phyloP scores from a whole-genome alignment of 2,113 vertebrate genomes.

The Nipponia nippon region DNA sequence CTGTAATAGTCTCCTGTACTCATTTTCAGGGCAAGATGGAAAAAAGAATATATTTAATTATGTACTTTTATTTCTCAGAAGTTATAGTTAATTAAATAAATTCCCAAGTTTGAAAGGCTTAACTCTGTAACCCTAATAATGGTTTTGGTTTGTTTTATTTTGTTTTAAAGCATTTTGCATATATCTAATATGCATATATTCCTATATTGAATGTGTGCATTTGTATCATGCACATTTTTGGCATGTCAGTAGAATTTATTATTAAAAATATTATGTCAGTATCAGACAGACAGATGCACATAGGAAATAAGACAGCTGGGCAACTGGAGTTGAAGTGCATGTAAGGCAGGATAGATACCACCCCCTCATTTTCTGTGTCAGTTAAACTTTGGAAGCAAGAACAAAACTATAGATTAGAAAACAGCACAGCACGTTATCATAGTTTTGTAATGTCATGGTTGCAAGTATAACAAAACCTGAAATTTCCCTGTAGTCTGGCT shows the following conservation, averaged over 20 bases:
- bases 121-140: not conserved
- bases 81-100: not conserved
- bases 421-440: not conserved
- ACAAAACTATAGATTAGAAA: conserved; percentile 11
- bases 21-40: not conserved
- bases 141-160: not conserved
- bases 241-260: not conserved
- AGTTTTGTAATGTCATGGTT: not conserved
- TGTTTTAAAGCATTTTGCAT: not conserved
- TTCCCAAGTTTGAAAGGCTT: not conserved
- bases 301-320: not conserved
- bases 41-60: not conserved
- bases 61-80: not conserved
- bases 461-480: conserved; percentile 34
- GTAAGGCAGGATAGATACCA: not conserved
- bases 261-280: not conserved
- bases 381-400: conserved; percentile 8
- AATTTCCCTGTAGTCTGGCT: conserved; percentile 26
- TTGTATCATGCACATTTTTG: not conserved
- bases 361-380: not conserved
- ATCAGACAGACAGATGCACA: not conserved
- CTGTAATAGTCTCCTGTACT: not conserved
- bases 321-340: not conserved
- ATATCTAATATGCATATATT: not conserved
- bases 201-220: not conserved